Evolutionary conservation across 1,140 invertebrate species (phyloP), one percentile per base, ranked within the genome.

Genomic region (Ladona fulva): DNA sequence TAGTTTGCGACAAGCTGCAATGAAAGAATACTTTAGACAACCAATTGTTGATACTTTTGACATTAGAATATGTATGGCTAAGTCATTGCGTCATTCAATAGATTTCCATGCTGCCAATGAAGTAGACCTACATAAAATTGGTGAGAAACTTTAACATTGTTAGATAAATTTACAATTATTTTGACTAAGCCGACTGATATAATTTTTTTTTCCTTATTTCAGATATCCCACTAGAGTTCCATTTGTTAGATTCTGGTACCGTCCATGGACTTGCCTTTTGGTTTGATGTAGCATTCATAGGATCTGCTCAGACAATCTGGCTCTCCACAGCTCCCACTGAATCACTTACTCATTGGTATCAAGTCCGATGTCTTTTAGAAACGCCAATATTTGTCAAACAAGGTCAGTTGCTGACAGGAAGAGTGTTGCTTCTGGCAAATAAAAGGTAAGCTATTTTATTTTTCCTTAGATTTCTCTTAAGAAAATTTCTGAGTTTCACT

Each of bases 21-120:
- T 98, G 84, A 94, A 96, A 83, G 98, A 99, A 87, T 98, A 99
- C 86, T 99, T 99, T 86, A 91, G 96, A 80, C 98, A 99, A 84
- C 98, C 98, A 14, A 96, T 99, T 82, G 97, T 99, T 59, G 98
- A 99, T 86, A 99, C 98, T 75, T 99, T 99, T 88, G 97, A 99
- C 87, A 94, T 99, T 82, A 90, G 96, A 80, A 99, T 99, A 82
- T 98, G 97, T 85, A 92, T 98, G 89, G 94, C 97, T 7, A 96
- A 97, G 86, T 97, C 96, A 74, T 89, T 97, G 66, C 90, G 95
- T 82, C 95, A 99, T 86, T 91, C 94, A n/a, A 94, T 99, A 79
- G 95, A 99, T 86, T 99, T 99, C 86, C 89, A 94, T 82, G 92
- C 92, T 81, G 95, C 97, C 42, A 89, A 95, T 82, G 98, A 99